Evolutionary conservation across 2,797 vertebrate genomes (phyloP).

Genomic region (Fistularia tabacaria): DNA sequence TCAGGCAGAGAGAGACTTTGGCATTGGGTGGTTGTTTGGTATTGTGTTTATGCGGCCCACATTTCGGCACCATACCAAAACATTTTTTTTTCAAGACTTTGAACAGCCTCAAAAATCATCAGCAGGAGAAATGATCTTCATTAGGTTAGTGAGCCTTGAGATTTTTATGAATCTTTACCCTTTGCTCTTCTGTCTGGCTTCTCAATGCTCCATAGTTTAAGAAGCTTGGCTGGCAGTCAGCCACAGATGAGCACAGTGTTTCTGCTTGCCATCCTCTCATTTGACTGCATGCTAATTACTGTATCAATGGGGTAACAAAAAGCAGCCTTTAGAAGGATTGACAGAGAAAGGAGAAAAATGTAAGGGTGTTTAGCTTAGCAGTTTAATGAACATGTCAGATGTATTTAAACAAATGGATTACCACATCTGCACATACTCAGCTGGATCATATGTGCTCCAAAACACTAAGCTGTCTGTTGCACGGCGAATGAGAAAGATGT

Average conservation of each 20-base stretch:
- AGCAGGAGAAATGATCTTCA: conserved; percentile 45
- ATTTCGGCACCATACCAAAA: conserved; percentile 6
- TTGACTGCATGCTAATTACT: conserved; percentile 70
- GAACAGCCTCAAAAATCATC: conserved; percentile 24
- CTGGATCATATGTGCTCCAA: conserved; percentile 36
- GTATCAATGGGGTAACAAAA: conserved; percentile 62
- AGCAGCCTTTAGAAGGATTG: conserved; percentile 58
- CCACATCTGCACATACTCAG: conserved; percentile 56
- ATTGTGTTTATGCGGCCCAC: conserved; percentile 10
- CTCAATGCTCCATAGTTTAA: conserved; percentile 52
- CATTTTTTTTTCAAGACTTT: conserved; percentile 17
- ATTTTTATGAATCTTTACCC: conserved; percentile 27
- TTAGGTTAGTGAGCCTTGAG: conserved; percentile 41
- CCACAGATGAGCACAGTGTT: conserved; percentile 55
- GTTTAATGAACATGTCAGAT: conserved; percentile 73
- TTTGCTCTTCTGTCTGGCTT: conserved; percentile 39
- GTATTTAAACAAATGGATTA: conserved; percentile 76
- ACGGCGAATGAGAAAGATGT: conserved; percentile 16
- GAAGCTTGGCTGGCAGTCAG: conserved; percentile 64
- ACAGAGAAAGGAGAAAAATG: conserved; percentile 45
- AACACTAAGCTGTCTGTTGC: conserved; percentile 35
- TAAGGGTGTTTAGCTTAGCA: conserved; percentile 65
- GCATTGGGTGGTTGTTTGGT: not conserved
- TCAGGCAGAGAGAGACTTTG: no score
- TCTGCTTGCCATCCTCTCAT: conserved; percentile 67